These are phyloP conservation scores for Girardia tigrina DNA, from an alignment of 2,888 invertebrate species.

Conservation along the genomic window DNA sequence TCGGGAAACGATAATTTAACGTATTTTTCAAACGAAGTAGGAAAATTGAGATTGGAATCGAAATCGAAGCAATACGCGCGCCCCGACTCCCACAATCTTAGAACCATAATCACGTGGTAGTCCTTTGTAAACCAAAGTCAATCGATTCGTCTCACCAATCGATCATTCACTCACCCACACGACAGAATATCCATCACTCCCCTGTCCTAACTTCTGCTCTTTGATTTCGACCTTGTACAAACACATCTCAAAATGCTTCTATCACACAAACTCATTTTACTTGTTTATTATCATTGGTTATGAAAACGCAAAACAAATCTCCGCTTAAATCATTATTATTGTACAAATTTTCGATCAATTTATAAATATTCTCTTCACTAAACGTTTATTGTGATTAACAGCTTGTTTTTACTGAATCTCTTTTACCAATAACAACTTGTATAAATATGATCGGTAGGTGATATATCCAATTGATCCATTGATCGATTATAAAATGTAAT, in stretches of 20 bases:
- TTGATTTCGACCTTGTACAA: background rate
- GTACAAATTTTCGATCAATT: background rate
- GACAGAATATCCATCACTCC: background rate
- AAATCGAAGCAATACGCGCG: background rate
- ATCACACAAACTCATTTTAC: background rate
- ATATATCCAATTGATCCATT: too few species aligned
- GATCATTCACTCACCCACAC: background rate
- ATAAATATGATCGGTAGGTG: too few species aligned
- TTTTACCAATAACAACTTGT: too few species aligned
- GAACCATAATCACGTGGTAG: background rate
- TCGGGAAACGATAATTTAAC: background rate
- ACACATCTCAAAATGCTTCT: background rate
- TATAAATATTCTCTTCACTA: slow-evolving; percentile 6
- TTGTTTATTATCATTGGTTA: background rate
- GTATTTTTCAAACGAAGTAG: background rate
- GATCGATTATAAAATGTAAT: too few species aligned
- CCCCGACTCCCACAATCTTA: background rate
- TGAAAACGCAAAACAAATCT: background rate
- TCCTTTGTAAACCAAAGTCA: background rate
- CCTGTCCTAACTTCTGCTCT: background rate
- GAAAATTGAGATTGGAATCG: background rate
- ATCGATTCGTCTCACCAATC: background rate
- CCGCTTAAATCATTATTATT: background rate
- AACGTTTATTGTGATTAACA: background rate
- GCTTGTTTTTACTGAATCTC: background rate